Evolutionary conservation across 2,797 vertebrate species (phyloP).

Genomic region (Myotis planiceps): DNA sequence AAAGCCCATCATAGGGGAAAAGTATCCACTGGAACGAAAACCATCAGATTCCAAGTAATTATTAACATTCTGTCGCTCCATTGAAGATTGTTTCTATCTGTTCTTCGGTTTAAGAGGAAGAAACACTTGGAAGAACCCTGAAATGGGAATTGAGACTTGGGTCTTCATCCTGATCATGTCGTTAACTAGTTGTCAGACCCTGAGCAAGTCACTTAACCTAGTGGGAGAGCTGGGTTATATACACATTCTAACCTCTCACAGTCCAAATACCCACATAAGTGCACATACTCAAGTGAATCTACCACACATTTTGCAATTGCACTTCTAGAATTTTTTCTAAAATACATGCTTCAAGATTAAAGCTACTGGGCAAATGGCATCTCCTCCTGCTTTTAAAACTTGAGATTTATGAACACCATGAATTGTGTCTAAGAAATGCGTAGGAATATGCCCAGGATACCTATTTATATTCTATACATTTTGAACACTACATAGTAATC

Average conservation of each 20-base stretch:
- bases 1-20: constrained; percentile 15
- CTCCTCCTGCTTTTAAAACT: constrained; percentile 19
- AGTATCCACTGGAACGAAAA: constrained; percentile 46
- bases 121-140: neutral
- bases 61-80: constrained; percentile 3
- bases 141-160: neutral
- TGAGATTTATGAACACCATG: neutral
- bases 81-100: constrained; percentile 16
- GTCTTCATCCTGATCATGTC: neutral
- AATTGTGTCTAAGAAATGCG: constrained; percentile 12
- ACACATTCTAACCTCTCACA: neutral
- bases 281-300: neutral
- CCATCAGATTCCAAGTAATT: neutral
- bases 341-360: neutral
- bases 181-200: neutral
- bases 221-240: neutral
- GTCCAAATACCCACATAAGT: neutral
- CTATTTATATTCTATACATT: constrained; percentile 10
- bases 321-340: constrained; percentile 32
- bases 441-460: neutral
- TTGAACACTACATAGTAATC: neutral
- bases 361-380: neutral
- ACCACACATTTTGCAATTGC: neutral
- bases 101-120: neutral
- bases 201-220: neutral